Evolutionary conservation across 2,888 invertebrate species (phyloP).

Genomic region (Ophioninae sp.): DNA sequence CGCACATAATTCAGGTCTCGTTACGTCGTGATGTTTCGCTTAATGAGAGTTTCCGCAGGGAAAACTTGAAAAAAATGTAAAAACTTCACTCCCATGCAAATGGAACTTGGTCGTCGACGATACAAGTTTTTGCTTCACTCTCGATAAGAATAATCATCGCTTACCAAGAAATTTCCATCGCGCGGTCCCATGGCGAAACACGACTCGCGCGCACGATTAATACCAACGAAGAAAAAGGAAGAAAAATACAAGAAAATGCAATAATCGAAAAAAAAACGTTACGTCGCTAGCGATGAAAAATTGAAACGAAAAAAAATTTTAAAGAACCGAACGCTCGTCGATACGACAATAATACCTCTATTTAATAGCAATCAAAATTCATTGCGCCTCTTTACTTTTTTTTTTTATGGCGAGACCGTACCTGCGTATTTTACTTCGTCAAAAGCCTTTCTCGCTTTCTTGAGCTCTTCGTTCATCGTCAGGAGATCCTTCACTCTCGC

Average conservation of each 20-base stretch:
- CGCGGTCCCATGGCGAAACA: conserved; percentile 8
- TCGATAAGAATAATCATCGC: background rate
- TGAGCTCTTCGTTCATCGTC: conserved; percentile 99
- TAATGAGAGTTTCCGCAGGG: background rate
- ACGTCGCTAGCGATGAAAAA: background rate
- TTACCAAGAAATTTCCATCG: background rate
- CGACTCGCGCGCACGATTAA: background rate
- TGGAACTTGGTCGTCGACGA: background rate
- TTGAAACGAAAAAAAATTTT: background rate
- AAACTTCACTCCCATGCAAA: background rate
- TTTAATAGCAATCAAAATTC: conserved; percentile 44
- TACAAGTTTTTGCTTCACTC: background rate
- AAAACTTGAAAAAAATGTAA: background rate
- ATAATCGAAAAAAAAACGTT: background rate
- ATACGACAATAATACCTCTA: conserved; percentile 28
- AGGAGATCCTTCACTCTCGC: conserved; percentile 97
- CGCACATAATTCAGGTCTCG: conserved; percentile 26
- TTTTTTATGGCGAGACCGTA: conserved; percentile 81
- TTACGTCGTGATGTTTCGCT: conserved; percentile 31
- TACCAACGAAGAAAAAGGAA: background rate
- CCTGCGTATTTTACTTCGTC: conserved; percentile 99
- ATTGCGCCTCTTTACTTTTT: conserved; percentile 44
- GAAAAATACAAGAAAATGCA: background rate
- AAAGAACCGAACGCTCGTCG: conserved; percentile 17
- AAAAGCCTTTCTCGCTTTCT: conserved; percentile 99